Evolutionary conservation across 1,140 invertebrate species (phyloP).

Genomic region (Scaptomyza hsui): DNA sequence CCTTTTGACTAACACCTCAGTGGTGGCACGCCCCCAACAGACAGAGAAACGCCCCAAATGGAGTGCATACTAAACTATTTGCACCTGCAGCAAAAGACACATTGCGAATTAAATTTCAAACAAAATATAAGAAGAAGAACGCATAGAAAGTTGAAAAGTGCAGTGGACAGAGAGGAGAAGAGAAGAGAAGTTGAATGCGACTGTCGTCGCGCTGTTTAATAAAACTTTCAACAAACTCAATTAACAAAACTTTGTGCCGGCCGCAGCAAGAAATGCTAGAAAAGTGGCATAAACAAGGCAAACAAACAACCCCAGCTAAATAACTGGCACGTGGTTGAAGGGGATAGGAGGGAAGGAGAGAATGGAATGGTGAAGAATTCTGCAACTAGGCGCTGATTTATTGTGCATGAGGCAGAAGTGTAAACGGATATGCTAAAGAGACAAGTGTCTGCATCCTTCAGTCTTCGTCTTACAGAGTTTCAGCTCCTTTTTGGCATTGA

Average conservation of each 20-base stretch:
- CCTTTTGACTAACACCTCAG: slow-evolving; percentile 29
- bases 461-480: slow-evolving; percentile 9
- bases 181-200: slow-evolving; percentile 63
- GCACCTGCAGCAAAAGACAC: slow-evolving; percentile 32
- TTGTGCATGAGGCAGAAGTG: slow-evolving; percentile 64
- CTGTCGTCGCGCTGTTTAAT: slow-evolving; percentile 77
- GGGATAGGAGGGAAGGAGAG: not conserved
- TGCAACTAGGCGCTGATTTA: slow-evolving; percentile 77
- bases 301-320: slow-evolving; percentile 62
- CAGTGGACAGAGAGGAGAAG: slow-evolving; percentile 33
- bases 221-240: slow-evolving; percentile 82
- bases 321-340: slow-evolving; percentile 15
- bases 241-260: slow-evolving; percentile 78
- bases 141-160: slow-evolving; percentile 3
- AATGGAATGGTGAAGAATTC: slow-evolving; percentile 34
- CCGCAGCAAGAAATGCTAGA: slow-evolving; percentile 78
- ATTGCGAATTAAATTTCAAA: slow-evolving; percentile 57
- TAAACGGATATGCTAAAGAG: slow-evolving; percentile 72
- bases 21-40: slow-evolving; percentile 25
- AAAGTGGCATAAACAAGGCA: slow-evolving; percentile 81
- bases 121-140: not conserved
- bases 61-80: slow-evolving; percentile 1
- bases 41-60: slow-evolving; percentile 15
- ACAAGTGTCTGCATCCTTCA: slow-evolving; percentile 24
- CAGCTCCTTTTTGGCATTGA: slow-evolving; percentile 64